phyloP scores from a whole-genome alignment of 2,888 invertebrate genomes.

The Catocala sponsa region DNA sequence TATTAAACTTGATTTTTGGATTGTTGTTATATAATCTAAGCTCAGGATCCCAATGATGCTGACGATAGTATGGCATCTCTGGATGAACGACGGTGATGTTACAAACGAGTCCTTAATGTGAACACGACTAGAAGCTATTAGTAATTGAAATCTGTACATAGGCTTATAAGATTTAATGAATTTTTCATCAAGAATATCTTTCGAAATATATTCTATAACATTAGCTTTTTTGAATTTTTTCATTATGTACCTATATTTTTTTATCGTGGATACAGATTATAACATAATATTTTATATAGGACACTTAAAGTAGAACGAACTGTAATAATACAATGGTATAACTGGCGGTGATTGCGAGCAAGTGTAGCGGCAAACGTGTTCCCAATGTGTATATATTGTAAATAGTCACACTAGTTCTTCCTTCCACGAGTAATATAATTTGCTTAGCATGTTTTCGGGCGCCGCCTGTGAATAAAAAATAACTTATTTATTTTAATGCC shows the following conservation, averaged over 20 bases:
- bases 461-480: slow-evolving; percentile 55
- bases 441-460: slow-evolving; percentile 62
- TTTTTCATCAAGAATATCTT: slow-evolving; percentile 65
- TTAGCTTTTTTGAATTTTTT: slow-evolving; percentile 22
- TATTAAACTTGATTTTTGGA: slow-evolving; percentile 27
- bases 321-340: slow-evolving; percentile 73
- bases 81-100: slow-evolving; percentile 59
- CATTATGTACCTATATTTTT: not conserved
- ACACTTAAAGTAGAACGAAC: slow-evolving; percentile 60
- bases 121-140: slow-evolving; percentile 66
- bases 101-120: slow-evolving; percentile 63
- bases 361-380: slow-evolving; percentile 58
- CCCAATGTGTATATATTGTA: slow-evolving; percentile 67
- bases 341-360: slow-evolving; percentile 66
- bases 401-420: slow-evolving; percentile 61
- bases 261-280: not conserved
- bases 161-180: slow-evolving; percentile 57
- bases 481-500: no score
- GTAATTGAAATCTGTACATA: slow-evolving; percentile 56
- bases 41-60: slow-evolving; percentile 38
- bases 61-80: slow-evolving; percentile 61
- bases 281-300: not conserved
- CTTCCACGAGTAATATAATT: slow-evolving; percentile 63
- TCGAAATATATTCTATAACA: slow-evolving; percentile 63
- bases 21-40: slow-evolving; percentile 31